A percentile compares a stretch with the other conserved stretches of the same genome.
Conservation (phyloP, 35 echinoderm and acorn worm species). For the Ophiothrix spiculata region DNA sequence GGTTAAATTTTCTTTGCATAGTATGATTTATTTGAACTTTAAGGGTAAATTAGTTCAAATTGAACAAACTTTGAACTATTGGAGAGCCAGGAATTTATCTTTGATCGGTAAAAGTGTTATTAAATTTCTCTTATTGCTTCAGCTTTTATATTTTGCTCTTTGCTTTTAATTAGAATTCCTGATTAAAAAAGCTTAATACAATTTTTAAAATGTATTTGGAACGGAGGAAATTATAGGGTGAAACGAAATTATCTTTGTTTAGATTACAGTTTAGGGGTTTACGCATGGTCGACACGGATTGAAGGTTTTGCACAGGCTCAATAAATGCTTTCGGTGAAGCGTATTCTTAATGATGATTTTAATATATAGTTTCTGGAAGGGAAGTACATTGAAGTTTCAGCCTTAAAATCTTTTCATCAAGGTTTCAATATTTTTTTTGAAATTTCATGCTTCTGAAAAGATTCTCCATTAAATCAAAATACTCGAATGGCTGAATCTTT, state of each 20-base stretch:
- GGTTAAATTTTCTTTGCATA: too few relatives aligned
- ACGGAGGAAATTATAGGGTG: slow-evolving; percentile 20
- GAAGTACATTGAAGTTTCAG: slow-evolving; percentile 8
- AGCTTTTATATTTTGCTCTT: not conserved
- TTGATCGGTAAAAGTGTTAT: slow-evolving; percentile 15
- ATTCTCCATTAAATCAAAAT: not conserved
- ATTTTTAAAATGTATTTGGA: slow-evolving; percentile 24
- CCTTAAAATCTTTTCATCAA: not conserved
- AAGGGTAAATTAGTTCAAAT: not conserved
- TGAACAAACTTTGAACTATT: not conserved
- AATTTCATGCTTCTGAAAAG: slow-evolving; percentile 2
- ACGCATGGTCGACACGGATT: too few relatives aligned
- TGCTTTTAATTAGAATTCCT: not conserved
- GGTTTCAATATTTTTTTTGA: not conserved
- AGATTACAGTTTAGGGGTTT: not conserved
- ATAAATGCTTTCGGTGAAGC: slow-evolving; percentile 21
- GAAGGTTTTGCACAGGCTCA: not conserved
- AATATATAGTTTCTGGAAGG: not conserved
- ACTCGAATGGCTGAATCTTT: slow-evolving; percentile 21
- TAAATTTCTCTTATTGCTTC: slow-evolving; percentile 2
- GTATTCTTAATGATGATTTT: slow-evolving; percentile 2
- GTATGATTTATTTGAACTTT: too few relatives aligned
- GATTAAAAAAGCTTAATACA: not conserved
- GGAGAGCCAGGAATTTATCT: not conserved
- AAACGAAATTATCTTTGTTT: not conserved